Conservation (phyloP, 2,888 invertebrate species). For the Andrena minutula region DNA sequence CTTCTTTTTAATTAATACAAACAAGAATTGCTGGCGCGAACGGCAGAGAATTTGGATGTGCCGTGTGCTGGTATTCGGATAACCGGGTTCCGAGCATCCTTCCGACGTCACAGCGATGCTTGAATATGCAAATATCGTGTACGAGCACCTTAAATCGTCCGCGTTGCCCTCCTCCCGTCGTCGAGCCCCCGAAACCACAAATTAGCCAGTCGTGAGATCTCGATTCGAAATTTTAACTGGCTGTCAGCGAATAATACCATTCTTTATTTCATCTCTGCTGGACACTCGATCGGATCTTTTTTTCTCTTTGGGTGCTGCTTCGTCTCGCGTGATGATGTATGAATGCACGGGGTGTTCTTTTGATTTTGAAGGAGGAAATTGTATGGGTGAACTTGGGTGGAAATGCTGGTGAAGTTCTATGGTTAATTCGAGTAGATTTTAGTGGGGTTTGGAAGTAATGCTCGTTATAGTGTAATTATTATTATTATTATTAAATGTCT, state of each 20-base stretch:
- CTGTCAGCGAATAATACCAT: neutral
- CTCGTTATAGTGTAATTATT: no score
- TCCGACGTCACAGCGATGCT: conserved; percentile 30
- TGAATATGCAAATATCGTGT: conserved; percentile 27
- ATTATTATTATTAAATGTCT: no score
- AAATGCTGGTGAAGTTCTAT: no score
- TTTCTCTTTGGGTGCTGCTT: neutral
- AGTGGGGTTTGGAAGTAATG: no score
- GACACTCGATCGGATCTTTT: neutral
- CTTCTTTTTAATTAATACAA: neutral
- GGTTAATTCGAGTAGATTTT: no score
- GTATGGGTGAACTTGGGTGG: no score
- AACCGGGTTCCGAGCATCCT: conserved; percentile 33
- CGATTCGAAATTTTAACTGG: neutral
- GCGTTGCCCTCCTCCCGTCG: neutral
- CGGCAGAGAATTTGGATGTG: neutral
- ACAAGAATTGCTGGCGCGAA: neutral
- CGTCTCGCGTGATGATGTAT: neutral
- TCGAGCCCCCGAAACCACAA: neutral
- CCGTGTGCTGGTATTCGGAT: conserved; percentile 15
- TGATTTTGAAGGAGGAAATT: no score
- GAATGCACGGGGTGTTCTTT: neutral
- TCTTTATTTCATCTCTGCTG: neutral
- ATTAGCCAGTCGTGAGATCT: conserved; percentile 4
- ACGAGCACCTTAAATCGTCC: conserved; percentile 34